Evolutionary conservation across 2,888 invertebrate genomes (phyloP), one percentile per base, ranked within the genome.

Genomic region (Pseudeuparius sepicola): DNA sequence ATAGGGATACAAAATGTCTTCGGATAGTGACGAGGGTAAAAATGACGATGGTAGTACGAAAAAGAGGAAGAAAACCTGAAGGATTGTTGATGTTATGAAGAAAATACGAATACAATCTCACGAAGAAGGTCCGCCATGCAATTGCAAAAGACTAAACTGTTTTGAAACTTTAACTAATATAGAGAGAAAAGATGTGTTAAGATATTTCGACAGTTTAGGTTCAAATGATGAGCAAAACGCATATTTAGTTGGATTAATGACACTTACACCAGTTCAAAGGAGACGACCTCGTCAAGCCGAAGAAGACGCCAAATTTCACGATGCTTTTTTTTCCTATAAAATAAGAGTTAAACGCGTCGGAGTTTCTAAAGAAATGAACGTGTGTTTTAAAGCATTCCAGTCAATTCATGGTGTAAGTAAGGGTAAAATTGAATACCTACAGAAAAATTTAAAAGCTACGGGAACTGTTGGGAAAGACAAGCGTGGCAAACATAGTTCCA

Each of bases 371-470:
- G 18, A 34, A 14, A 27, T 34, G 13, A 31, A 31, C 24, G 36
- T 36, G 14, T 36, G 36, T 36, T 36, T 34, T 29, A 36, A 36
- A 36, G 36, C 36, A 15, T 31, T 31, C 25, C 36, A 31, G 25
- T 36, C 36, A 31, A 30, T 36, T 31, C 31, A 36, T 25, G 36
- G 36, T 24, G 24, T 31, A 31, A 14, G 20, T 31, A 36, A 24
- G 9, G 25, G 36, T 14, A 36, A 31, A 36, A 13, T 31, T 15
- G 36, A 36, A 24, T 24, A 31, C 17, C 17, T 25, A 31, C 31
- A 36, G 14, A 36, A 31, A 36, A 31, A 31, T 31, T 24, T 24
- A 24, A 36, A 36, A 36, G 36, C 31, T 31, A 31, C 36, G 12
- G 36, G 31, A 16, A 30, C 31, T 24, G 11, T 18, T 14, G 31